Evolutionary conservation across 1,140 invertebrate species (phyloP), one percentile per base, ranked within the genome.

Genomic region (Drosophila pallidifrons): DNA sequence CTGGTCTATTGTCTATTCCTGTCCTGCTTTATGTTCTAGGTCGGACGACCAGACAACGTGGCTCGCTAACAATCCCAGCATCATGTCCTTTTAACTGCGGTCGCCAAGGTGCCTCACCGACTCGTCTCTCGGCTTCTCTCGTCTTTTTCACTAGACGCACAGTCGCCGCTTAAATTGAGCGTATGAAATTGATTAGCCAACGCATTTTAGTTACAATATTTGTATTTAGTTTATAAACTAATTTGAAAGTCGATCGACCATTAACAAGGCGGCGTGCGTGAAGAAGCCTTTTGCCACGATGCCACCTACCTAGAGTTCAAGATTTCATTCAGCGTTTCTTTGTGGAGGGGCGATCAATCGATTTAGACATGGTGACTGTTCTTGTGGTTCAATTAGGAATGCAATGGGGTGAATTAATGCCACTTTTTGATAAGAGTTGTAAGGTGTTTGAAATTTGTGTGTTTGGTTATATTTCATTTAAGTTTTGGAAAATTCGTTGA

Each of bases 191-290:
- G 85, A 89, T 89, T 89, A 76, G 77, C 43, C 30, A 58, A 79
- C 69, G 86, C 78, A 89, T 89, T 75, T 85, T 81, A 75, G 78
- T 79, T 77, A 70, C 75, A 64, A 77, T 75, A 89, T 72, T 89
- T 76, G 67, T 74, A 79, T 85, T 81, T 89, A 89, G 86, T 89
- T 89, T 85, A 79, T 89, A 75, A 89, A 75, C 86, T 85, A 76
- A 81, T 89, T 81, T 58, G 41, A 76, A 72, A 71, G 45, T 74
- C 65, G 41, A 52, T 60, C 49, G 54, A 38, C 67, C 77, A 77
- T 77, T 77, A 74, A 61, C 15, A 46, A 58, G 43, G 61, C 66
- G 75, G 63, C 61, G 64, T 65, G 74, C 75, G 75, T 81, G 72
- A 79, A 79, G 64, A 54, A 75, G 28, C 8, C 35, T 28, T 8